A percentile compares a stretch with the other conserved stretches of the same genome.
Evolutionary conservation across 2,113 vertebrate species (phyloP).

Genomic region (Hippocampus abdominalis): DNA sequence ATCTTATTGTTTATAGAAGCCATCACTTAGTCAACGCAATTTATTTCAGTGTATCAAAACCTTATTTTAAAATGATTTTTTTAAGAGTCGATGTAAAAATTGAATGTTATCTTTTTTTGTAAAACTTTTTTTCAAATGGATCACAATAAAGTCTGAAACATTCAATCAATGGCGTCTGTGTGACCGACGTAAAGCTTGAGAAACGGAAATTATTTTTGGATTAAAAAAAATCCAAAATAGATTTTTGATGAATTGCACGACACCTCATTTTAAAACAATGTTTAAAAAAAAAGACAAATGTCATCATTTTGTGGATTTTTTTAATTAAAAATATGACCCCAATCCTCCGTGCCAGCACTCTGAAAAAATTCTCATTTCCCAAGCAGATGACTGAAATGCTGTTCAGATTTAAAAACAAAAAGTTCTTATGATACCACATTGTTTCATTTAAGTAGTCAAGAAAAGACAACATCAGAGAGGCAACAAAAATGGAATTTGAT

Average conservation of each 20-base stretch:
- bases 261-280: background rate
- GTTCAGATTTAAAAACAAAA: background rate
- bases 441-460: background rate
- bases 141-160: conserved; percentile 82
- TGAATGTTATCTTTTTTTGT: conserved; percentile 97
- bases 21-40: conserved; percentile 92
- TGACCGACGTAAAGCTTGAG: too few species aligned
- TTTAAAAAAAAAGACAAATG: background rate
- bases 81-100: conserved; percentile 90
- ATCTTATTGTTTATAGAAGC: conserved; percentile 94
- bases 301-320: conserved; percentile 18
- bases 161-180: conserved; percentile 34
- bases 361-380: background rate
- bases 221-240: too few species aligned
- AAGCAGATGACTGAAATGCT: background rate
- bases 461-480: background rate
- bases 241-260: background rate
- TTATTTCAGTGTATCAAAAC: conserved; percentile 86
- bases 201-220: too few species aligned
- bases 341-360: background rate
- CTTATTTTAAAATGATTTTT: conserved; percentile 96
- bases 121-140: conserved; percentile 96
- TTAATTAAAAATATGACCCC: conserved; percentile 49
- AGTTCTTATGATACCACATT: background rate
- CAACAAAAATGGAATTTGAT: background rate